Evolutionary conservation across 2,888 invertebrate species (phyloP).

Genomic region (Lithophane leautieri): DNA sequence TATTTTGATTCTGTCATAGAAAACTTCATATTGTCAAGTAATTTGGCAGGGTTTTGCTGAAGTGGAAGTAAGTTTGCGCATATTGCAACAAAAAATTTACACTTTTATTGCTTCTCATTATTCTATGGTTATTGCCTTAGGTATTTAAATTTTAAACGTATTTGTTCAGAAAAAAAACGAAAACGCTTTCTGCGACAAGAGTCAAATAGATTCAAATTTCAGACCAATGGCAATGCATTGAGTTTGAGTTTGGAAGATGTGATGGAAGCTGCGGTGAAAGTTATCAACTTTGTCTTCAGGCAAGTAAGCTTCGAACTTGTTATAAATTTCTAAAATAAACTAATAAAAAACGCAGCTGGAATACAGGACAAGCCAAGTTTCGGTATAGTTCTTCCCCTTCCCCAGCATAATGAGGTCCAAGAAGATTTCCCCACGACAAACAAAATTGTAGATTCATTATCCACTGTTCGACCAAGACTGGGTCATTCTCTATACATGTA

Average conservation of each 20-base stretch:
- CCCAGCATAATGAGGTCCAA: background rate
- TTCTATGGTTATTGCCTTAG: too few relatives aligned
- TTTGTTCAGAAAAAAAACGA: too few relatives aligned
- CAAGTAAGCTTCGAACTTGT: background rate
- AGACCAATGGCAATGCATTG: background rate
- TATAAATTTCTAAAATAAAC: background rate
- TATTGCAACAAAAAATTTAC: too few relatives aligned
- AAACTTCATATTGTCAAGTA: background rate
- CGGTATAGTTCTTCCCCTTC: background rate
- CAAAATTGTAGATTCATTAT: too few relatives aligned
- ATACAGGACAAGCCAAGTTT: background rate
- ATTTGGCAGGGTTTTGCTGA: too few relatives aligned
- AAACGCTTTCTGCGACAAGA: too few relatives aligned
- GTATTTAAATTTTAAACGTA: too few relatives aligned
- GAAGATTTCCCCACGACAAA: background rate
- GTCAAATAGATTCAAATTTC: too few relatives aligned
- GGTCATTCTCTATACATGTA: too few relatives aligned
- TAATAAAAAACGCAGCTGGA: background rate
- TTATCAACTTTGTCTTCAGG: background rate
- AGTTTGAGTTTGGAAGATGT: background rate
- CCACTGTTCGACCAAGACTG: too few relatives aligned
- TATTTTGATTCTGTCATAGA: background rate
- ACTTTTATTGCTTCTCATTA: too few relatives aligned
- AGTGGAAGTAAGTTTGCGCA: too few relatives aligned
- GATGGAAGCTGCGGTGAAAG: background rate